Evolutionary conservation across 2,888 invertebrate species (phyloP).

Genomic region (Pammene fasciana): DNA sequence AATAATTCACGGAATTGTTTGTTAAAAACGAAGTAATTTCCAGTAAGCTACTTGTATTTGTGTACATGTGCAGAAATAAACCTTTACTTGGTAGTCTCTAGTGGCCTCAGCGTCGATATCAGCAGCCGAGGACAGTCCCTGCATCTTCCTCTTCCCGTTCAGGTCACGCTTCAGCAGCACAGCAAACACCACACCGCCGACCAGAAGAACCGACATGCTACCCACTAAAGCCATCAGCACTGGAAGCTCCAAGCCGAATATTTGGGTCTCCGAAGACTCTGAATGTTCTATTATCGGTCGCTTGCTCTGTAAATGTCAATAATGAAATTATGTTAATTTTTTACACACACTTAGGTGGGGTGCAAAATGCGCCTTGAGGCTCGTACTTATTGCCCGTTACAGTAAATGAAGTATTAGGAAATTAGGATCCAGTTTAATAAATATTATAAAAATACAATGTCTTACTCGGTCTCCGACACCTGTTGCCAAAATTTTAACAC

Average conservation of each 20-base stretch:
- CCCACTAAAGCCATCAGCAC: constrained; percentile 71
- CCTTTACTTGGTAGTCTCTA: constrained; percentile 92
- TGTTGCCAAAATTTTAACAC: constrained; percentile 87
- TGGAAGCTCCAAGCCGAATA: constrained; percentile 66
- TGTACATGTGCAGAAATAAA: constrained; percentile 26
- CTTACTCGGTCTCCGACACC: constrained; percentile 92
- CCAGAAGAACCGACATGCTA: constrained; percentile 67
- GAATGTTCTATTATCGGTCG: constrained; percentile 66
- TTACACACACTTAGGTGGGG: no score
- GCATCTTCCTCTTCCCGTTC: constrained; percentile 90
- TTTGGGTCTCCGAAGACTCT: constrained; percentile 54
- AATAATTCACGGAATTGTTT: no score
- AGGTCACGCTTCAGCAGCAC: constrained; percentile 89
- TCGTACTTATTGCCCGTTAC: no score
- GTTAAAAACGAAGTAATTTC: no score
- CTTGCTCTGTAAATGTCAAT: constrained; percentile 63
- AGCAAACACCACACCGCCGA: constrained; percentile 71
- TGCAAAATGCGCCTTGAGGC: no score
- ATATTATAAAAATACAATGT: not conserved
- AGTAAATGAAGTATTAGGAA: not conserved
- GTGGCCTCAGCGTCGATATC: constrained; percentile 92
- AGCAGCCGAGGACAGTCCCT: constrained; percentile 86
- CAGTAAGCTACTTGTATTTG: constrained; percentile 4
- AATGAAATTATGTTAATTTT: not conserved
- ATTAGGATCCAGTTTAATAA: no score